Base-by-base conservation (phyloP, 2,797 vertebrate genomes). In the Carcharodon carcharias region DNA sequence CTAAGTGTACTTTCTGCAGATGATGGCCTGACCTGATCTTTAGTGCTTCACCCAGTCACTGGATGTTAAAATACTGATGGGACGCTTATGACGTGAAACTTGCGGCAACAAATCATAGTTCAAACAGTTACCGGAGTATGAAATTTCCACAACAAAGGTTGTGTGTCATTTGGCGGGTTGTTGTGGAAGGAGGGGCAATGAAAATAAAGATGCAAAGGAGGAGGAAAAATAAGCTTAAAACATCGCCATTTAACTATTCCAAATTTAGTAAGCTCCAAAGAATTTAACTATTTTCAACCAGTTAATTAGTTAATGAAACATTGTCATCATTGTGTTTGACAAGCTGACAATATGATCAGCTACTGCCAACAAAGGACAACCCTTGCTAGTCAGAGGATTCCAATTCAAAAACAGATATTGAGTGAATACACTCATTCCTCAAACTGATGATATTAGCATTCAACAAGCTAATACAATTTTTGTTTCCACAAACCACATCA, bases 11-110 rank as follows among this genome's bases (percentile, higher is more conserved):
- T 88, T 56, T 16, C 50, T 95, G 21, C 2, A 67, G 40, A 45
- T 50, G 63, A 65, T 67, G 35, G 35, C 61, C 35, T 65, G 35
- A 14, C 61, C 35, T 65, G 35, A 14, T 61, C 82, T 85, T 50
- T 65, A 40, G 58, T 21, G 18, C 16, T 61, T 40, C 61, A 92
- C 0, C 35, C 14, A 89, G 11, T 35, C 56, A 61, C 54, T n/a
- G 69, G 31, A n/a, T 35, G 50, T 11, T 77, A 69, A n/a, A 95
- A 95, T 71, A 93, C n/a, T 93, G 91, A 93, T 67, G 63, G 63
- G 63, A 26, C 14, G 12, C 28, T n/a, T 31, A 56, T 61, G 21
- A 63, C 6, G 28, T 50, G 28, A 3, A 73, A 56, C 67, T 4
- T n/a, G 54, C 5, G 16, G 94, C 58, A n/a, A 35, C 89, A 92